Evolutionary conservation across 2,113 vertebrate species (phyloP).

Genomic region (Holacanthus passer): DNA sequence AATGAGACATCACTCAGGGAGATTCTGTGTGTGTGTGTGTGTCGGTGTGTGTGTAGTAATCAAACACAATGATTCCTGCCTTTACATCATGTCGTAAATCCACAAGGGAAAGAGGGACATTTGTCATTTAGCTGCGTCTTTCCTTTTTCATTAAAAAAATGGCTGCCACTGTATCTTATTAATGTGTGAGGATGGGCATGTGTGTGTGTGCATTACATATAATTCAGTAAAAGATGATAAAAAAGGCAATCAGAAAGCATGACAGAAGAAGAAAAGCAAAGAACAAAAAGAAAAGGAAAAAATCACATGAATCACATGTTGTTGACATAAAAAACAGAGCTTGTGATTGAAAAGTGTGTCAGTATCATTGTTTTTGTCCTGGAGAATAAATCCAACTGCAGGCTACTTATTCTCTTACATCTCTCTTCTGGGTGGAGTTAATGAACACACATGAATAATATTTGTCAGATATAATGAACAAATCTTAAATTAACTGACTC

Average conservation of each 20-base stretch:
- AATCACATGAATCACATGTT: no score
- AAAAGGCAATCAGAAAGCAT: slow-evolving; percentile 4
- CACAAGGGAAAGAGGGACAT: slow-evolving; percentile 57
- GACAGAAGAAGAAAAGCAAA: slow-evolving; percentile 2
- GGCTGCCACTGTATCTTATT: slow-evolving; percentile 52
- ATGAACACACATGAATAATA: no score
- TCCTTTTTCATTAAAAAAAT: slow-evolving; percentile 72
- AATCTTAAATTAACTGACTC: no score
- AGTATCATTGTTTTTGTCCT: background rate
- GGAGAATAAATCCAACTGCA: background rate
- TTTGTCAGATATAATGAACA: no score
- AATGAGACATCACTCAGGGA: slow-evolving; percentile 76
- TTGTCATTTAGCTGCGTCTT: slow-evolving; percentile 71
- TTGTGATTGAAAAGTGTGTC: background rate
- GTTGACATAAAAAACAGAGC: no score
- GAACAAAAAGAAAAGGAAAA: background rate
- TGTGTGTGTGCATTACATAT: slow-evolving; percentile 12
- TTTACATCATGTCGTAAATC: slow-evolving; percentile 73
- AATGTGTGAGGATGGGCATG: slow-evolving; percentile 25
- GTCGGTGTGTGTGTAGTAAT: slow-evolving; percentile 64
- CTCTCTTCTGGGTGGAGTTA: no score
- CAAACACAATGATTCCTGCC: slow-evolving; percentile 69
- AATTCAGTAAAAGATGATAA: slow-evolving; percentile 16
- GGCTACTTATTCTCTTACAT: background rate
- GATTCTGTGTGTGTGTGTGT: slow-evolving; percentile 45